Evolutionary conservation across 2,113 vertebrate species (phyloP).

Genomic region (Eolophus roseicapilla): DNA sequence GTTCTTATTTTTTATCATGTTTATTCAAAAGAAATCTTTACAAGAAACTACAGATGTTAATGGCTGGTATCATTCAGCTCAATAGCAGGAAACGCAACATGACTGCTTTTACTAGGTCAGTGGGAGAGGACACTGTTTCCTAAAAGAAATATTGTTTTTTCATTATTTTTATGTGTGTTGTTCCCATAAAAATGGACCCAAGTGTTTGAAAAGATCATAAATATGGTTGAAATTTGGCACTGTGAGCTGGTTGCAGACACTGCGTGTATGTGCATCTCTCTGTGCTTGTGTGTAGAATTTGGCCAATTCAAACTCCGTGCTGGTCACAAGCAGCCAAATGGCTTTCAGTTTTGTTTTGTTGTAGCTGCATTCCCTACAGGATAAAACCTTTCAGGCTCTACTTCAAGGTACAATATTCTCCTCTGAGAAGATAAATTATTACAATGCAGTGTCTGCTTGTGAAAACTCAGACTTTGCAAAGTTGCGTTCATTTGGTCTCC

Average conservation of each 20-base stretch:
- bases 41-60: background rate
- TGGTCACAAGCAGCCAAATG: slow-evolving; percentile 49
- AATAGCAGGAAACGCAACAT: slow-evolving; percentile 9
- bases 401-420: slow-evolving; percentile 54
- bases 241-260: background rate
- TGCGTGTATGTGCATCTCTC: background rate
- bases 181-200: slow-evolving; percentile 64
- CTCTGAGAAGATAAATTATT: slow-evolving; percentile 67
- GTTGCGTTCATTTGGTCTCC: background rate
- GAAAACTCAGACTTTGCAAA: slow-evolving; percentile 44
- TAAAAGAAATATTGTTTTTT: slow-evolving; percentile 44
- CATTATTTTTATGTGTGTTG: slow-evolving; percentile 49
- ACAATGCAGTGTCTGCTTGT: slow-evolving; percentile 51
- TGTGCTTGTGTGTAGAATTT: slow-evolving; percentile 4
- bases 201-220: slow-evolving; percentile 72
- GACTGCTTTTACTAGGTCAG: slow-evolving; percentile 1
- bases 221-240: slow-evolving; percentile 75
- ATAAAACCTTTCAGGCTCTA: slow-evolving; percentile 56
- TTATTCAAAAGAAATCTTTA: background rate
- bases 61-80: background rate
- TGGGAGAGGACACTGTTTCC: background rate
- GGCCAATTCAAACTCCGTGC: slow-evolving; percentile 52
- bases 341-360: slow-evolving; percentile 74
- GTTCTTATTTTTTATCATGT: background rate
- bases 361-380: slow-evolving; percentile 23